phyloP scores from a whole-genome alignment of 2,797 vertebrate species.

The Halcyon smyrnensis region DNA sequence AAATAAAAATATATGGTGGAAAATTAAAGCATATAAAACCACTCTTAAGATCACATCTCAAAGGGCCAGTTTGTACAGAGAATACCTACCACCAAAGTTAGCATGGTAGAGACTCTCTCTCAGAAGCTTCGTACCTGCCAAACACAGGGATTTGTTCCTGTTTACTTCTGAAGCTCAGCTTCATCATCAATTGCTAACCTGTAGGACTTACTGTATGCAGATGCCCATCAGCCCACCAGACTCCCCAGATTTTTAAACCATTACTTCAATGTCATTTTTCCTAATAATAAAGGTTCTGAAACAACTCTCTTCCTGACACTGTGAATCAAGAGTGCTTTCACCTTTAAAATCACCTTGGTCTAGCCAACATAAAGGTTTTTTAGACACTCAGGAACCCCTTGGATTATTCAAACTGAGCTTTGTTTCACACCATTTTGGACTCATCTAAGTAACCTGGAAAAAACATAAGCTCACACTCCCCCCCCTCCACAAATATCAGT shows the following conservation, averaged over 20 bases:
- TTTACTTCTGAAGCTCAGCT: neutral
- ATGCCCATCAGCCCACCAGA: neutral
- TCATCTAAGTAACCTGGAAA: neutral
- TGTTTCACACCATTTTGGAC: neutral
- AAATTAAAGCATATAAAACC: neutral
- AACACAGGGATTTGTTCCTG: neutral
- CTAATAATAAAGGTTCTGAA: neutral
- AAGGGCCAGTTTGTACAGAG: neutral
- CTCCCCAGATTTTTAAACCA: neutral
- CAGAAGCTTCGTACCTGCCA: neutral
- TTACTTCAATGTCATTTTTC: neutral
- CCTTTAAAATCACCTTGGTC: neutral
- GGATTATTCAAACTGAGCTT: neutral
- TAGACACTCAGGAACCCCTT: neutral
- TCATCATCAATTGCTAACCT: neutral
- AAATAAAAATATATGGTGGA: conserved; percentile 13
- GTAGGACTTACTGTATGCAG: neutral
- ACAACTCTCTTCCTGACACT: neutral
- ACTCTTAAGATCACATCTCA: neutral
- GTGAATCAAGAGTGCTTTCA: neutral
- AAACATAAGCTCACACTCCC: neutral
- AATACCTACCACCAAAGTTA: neutral
- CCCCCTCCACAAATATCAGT: neutral
- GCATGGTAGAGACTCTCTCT: neutral
- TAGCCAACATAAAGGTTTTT: neutral